A percentile compares a stretch with the other conserved stretches of the same genome.
Conservation (phyloP, 2,113 vertebrate species). For the Pseudorhombus dupliciocellatus region DNA sequence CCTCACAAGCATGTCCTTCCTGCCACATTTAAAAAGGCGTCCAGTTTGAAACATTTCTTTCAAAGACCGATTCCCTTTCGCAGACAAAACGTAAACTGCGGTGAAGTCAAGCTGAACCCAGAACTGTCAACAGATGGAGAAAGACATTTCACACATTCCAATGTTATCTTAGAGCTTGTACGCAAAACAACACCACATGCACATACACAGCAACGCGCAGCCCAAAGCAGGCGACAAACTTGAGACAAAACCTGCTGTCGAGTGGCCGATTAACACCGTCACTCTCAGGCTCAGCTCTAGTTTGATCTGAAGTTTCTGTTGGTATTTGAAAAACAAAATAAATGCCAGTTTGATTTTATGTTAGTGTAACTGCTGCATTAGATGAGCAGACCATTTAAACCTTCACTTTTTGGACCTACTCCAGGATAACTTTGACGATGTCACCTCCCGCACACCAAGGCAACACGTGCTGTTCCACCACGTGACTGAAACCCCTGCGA, state of each 20-base stretch:
- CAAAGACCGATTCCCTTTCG: constrained; percentile 31
- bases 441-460: constrained; percentile 9
- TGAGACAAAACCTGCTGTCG: constrained; percentile 7
- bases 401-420: constrained; percentile 13
- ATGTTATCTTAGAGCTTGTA: constrained; percentile 19
- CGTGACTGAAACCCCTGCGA: constrained; percentile 16
- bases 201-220: constrained; percentile 19
- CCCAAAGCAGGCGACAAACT: constrained; percentile 13
- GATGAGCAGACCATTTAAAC: constrained; percentile 15
- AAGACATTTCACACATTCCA: constrained; percentile 39
- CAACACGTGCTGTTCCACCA: constrained; percentile 18
- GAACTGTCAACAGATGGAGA: constrained; percentile 26
- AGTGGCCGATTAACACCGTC: constrained; percentile 16
- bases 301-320: constrained; percentile 1
- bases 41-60: constrained; percentile 42
- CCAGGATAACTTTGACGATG: neutral
- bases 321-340: constrained; percentile 16
- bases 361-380: constrained; percentile 18
- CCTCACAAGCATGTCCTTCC: neutral
- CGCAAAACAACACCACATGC: constrained; percentile 58
- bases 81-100: constrained; percentile 14
- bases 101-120: constrained; percentile 40
- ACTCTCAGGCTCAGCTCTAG: constrained; percentile 27
- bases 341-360: constrained; percentile 13
- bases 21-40: constrained; percentile 38